Evolutionary conservation across 2,113 vertebrate species (phyloP).

Genomic region (Conger conger): DNA sequence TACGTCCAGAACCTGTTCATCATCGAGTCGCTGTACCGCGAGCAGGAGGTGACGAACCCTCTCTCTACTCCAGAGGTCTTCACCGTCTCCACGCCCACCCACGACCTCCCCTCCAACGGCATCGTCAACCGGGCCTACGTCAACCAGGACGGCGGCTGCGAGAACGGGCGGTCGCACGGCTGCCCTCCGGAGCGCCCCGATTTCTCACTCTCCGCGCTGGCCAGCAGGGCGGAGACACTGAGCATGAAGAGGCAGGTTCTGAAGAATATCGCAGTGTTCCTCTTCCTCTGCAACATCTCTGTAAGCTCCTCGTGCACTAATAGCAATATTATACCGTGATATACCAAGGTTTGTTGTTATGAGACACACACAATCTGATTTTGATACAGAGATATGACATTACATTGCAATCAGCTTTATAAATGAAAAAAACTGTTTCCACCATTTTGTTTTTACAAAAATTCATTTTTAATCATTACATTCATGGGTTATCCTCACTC

Average conservation of each 20-base stretch:
- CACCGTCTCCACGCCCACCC: conserved; percentile 68
- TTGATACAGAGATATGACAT: no score
- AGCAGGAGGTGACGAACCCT: conserved; percentile 60
- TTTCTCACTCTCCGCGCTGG: conserved; percentile 36
- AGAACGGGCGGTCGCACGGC: conserved; percentile 46
- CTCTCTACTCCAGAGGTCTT: conserved; percentile 71
- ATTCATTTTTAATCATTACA: not conserved
- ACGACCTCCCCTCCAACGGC: conserved; percentile 64
- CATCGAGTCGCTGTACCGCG: conserved; percentile 85
- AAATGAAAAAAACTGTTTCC: no score
- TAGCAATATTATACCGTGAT: not conserved
- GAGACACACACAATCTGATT: no score
- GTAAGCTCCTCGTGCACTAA: conserved; percentile 54
- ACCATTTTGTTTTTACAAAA: not conserved
- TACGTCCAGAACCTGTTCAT: conserved; percentile 94
- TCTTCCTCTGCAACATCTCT: conserved; percentile 82
- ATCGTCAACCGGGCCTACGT: conserved; percentile 69
- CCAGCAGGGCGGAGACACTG: conserved; percentile 40
- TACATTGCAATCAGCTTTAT: no score
- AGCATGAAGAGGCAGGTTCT: conserved; percentile 75
- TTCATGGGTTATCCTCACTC: not conserved
- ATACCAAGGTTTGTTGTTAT: no score
- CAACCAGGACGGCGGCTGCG: conserved; percentile 41
- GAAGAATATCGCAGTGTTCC: conserved; percentile 85
- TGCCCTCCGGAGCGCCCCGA: conserved; percentile 53